Evolutionary conservation across 2,797 vertebrate species (phyloP), one percentile per base, ranked within the genome.

Genomic region (Oreochromis grahami): DNA sequence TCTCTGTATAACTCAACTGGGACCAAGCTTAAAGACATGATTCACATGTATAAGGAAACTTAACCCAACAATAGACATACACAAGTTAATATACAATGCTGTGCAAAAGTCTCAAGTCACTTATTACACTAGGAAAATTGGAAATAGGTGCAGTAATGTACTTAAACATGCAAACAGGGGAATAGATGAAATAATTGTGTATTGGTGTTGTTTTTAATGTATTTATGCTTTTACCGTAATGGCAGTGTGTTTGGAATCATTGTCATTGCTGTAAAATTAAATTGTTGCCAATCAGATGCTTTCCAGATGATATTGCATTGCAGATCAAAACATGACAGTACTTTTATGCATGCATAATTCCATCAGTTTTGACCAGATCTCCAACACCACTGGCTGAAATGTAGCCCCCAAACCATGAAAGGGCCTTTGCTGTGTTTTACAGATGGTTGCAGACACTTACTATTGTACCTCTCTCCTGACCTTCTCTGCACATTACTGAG

Each of bases 41-140:
- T 63, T 63, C 60, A 63, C 60, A 21, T 38, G 34, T 21, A 13
- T n/a, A 63, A n/a, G 32, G 8, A 60, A 60, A 60, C 55, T 10
- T 32, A 58, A 60, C 58, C 58, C 32, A 4, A 63, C 32, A 60
- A 63, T 1, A 63, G 17, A 63, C 29, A n/a, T 0, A 36, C 17
- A n/a, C 10, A 63, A 36, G 58, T n/a, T 63, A 0, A 63, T 36
- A 36, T 36, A 38, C 10, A 0, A 34, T 60, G 58, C 32, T 60
- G 32, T n/a, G 56, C 32, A 60, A 60, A 1, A 60, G 32, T 60
- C 0, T 60, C 0, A 32, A 60, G 17, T 34, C 56, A 60, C 56
- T 60, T 60, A 36, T 36, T 36, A 60, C 56, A 60, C 0, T 36
- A 5, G 17, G 56, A 7, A 19, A 60, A 60, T 36, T 36, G 56